Base-by-base conservation (phyloP, 1,140 invertebrate species). In the Pachyrhynchus sulphureomaculatus region DNA sequence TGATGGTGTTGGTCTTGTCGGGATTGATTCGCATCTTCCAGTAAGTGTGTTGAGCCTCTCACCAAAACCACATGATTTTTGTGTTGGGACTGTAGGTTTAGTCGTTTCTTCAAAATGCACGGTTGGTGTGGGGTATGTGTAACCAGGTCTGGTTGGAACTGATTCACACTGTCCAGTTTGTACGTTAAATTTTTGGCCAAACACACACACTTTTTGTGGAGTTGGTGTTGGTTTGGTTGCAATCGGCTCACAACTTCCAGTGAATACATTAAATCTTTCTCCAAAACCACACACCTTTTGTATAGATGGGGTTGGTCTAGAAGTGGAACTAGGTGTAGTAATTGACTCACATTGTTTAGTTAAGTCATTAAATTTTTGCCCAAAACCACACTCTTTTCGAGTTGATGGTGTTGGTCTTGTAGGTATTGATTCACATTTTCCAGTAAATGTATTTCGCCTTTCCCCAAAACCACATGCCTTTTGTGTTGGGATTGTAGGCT, bases 61-160 rank as follows among this genome's bases (percentile, higher is more conserved):
- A 21, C 33, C 34, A 39, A 17, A 12, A 20, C 17, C 51, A 3
- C 51, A 53, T 12, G 4, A 29, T 32, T 24, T 21, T 13, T 17
- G 42, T n/a, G 8, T 51, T 9, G 42, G 5, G 26, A n/a, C 44
- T 24, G 13, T 37, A 9, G 42, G 15, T 44, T 24, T 42, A 3
- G 58, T 47, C 9, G 15, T 29, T 53, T 61, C 58, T 17, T 49
- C 44, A 36, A 61, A 61, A 6, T 34, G 34, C n/a, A 61, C 48
- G 4, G 59, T 54, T 18, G 48, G 47, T 24, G 37, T 62, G 8
- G 49, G 51, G 17, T 62, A 54, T 2, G 26, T 54, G 17, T 51
- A 52, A 21, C 37, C 26, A 8, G 34, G 26, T 6, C 12, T 29
- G 26, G 41, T 44, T n/a, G 41, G 6, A 18, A 49, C 17, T 29